A percentile compares a stretch with the other conserved stretches of the same genome.
phyloP scores from a whole-genome alignment of 2,888 invertebrate species.

The Chloroclysta siterata region DNA sequence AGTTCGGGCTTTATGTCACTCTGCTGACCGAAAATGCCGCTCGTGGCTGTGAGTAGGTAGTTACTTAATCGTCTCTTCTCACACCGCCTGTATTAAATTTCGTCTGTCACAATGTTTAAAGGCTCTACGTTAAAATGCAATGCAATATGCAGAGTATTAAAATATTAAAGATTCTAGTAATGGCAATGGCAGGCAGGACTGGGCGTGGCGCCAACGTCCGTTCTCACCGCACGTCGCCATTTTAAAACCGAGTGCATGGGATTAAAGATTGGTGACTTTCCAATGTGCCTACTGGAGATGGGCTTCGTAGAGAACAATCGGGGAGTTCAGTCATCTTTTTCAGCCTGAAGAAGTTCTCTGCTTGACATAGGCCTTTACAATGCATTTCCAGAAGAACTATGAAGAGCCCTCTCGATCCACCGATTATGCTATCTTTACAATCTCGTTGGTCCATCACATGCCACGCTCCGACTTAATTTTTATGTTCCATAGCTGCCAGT shows the following conservation, averaged over 20 bases:
- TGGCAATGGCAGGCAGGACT: conserved; percentile 52
- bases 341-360: too few species aligned
- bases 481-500: too few species aligned
- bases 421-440: too few species aligned
- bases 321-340: not conserved
- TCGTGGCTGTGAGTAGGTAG: not conserved
- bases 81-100: conserved; percentile 52
- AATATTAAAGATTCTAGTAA: conserved; percentile 72
- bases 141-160: conserved; percentile 74
- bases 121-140: conserved; percentile 57
- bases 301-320: conserved; percentile 9
- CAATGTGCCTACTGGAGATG: conserved; percentile 11
- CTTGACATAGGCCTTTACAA: too few species aligned
- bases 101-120: conserved; percentile 57
- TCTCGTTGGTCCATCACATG: too few species aligned
- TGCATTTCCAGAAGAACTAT: too few species aligned
- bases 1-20: too few species aligned
- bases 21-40: not conserved
- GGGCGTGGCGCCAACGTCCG: conserved; percentile 62
- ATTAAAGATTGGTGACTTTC: conserved; percentile 36
- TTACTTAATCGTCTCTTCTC: not conserved
- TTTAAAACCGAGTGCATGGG: conserved; percentile 55
- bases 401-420: too few species aligned
- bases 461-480: too few species aligned
- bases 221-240: conserved; percentile 56